Evolutionary conservation across 1,140 invertebrate species (phyloP).

Genomic region (Trachymyrmex cornetzi): DNA sequence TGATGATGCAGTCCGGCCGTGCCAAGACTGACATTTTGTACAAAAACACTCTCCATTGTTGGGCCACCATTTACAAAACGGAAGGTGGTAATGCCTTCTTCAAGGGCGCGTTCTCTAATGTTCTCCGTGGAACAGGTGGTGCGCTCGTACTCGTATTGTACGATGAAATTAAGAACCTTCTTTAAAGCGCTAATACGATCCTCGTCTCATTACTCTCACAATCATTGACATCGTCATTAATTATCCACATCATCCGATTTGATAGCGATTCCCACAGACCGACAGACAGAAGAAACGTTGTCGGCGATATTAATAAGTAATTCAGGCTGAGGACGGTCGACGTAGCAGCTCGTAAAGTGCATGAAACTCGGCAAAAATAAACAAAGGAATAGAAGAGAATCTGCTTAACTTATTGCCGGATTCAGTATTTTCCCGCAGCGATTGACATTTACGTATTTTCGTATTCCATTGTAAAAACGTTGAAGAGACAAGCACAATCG

Average conservation of each 20-base stretch:
- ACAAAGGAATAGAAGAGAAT: constrained; percentile 73
- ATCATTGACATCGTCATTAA: constrained; percentile 73
- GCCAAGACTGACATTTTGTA: constrained; percentile 90
- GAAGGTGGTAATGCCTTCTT: constrained; percentile 92
- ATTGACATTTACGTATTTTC: constrained; percentile 76
- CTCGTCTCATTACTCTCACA: constrained; percentile 82
- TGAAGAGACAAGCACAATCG: constrained; percentile 13
- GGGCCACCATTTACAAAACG: constrained; percentile 89
- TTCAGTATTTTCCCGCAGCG: constrained; percentile 84
- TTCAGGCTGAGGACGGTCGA: constrained; percentile 72
- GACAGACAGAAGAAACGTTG: constrained; percentile 59
- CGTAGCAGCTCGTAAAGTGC: constrained; percentile 78
- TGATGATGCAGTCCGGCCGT: constrained; percentile 96
- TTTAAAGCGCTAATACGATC: constrained; percentile 84
- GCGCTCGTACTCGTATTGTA: constrained; percentile 93
- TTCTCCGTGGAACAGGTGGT: constrained; percentile 93
- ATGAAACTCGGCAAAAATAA: constrained; percentile 77
- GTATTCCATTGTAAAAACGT: constrained; percentile 59
- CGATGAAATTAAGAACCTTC: constrained; percentile 91
- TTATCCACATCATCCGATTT: constrained; percentile 72
- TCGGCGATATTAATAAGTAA: constrained; percentile 78
- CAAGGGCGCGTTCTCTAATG: constrained; percentile 94
- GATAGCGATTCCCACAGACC: constrained; percentile 68
- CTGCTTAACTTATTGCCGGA: constrained; percentile 86
- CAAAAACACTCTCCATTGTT: constrained; percentile 92